Evolutionary conservation across 1,140 invertebrate genomes (phyloP).

Genomic region (Aphaenogaster ashmeadi): DNA sequence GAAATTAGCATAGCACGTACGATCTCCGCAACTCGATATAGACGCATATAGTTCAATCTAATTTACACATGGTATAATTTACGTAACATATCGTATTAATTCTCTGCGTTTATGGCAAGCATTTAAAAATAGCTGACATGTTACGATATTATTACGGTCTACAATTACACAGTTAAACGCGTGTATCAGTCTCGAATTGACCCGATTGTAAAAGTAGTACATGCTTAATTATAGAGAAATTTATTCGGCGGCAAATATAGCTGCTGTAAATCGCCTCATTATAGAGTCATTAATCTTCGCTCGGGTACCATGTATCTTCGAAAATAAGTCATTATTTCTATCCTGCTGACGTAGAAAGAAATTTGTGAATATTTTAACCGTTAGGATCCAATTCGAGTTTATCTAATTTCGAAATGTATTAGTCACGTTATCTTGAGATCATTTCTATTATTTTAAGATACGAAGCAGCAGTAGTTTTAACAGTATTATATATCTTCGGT

Average conservation of each 20-base stretch:
- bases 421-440: not conserved
- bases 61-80: not conserved
- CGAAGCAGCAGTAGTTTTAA: not conserved
- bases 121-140: not conserved
- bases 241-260: constrained; percentile 70
- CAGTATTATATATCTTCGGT: not conserved
- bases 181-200: not conserved
- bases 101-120: not conserved
- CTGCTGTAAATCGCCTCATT: not conserved
- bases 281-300: constrained; percentile 31
- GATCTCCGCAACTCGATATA: not conserved
- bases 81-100: constrained; percentile 1
- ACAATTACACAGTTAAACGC: not conserved
- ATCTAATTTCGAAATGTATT: not conserved
- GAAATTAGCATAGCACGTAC: not conserved
- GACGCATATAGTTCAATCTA: not conserved
- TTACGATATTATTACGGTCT: not conserved
- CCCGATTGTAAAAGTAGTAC: constrained; percentile 38
- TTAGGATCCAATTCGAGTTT: not conserved
- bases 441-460: not conserved
- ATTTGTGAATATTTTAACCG: not conserved
- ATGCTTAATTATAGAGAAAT: constrained; percentile 81
- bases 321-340: constrained; percentile 24
- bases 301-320: not conserved
- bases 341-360: too few relatives aligned